Evolutionary conservation across 2,797 vertebrate species (phyloP).

Genomic region (Sylvilagus floridanus): DNA sequence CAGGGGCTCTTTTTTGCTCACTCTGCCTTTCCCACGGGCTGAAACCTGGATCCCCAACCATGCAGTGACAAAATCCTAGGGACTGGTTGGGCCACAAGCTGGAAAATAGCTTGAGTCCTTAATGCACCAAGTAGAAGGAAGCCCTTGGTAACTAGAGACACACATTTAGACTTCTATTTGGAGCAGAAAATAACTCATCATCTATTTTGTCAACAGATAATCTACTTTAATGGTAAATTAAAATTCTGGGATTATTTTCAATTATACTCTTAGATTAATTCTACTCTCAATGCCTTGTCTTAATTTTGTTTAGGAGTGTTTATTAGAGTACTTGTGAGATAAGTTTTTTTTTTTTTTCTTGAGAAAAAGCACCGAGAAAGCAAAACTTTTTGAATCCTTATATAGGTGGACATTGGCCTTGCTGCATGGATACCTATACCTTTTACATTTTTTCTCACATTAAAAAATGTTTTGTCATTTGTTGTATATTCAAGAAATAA

Average conservation of each 20-base stretch:
- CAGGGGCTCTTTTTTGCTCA: neutral
- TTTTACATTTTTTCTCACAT: too few relatives aligned
- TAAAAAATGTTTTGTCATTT: too few relatives aligned
- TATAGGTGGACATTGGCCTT: too few relatives aligned
- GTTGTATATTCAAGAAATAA: neutral
- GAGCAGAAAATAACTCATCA: neutral
- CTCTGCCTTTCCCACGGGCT: constrained; percentile 18
- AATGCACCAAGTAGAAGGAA: neutral
- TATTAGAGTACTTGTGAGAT: neutral
- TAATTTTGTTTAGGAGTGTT: neutral
- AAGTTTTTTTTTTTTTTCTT: neutral
- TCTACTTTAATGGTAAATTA: constrained; percentile 20
- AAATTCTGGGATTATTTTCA: neutral
- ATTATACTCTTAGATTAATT: neutral
- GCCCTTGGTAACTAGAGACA: neutral
- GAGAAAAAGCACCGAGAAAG: neutral
- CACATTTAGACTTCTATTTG: neutral
- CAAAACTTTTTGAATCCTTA: neutral
- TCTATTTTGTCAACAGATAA: neutral
- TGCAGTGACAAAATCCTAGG: neutral
- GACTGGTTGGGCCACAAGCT: neutral
- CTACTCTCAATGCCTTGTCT: neutral
- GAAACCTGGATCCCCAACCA: neutral
- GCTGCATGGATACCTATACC: too few relatives aligned
- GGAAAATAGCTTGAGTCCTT: neutral